A percentile compares a stretch with the other conserved stretches of the same genome.
Conservation (phyloP, 2,113 vertebrate genomes). For the Gobiocypris rarus region DNA sequence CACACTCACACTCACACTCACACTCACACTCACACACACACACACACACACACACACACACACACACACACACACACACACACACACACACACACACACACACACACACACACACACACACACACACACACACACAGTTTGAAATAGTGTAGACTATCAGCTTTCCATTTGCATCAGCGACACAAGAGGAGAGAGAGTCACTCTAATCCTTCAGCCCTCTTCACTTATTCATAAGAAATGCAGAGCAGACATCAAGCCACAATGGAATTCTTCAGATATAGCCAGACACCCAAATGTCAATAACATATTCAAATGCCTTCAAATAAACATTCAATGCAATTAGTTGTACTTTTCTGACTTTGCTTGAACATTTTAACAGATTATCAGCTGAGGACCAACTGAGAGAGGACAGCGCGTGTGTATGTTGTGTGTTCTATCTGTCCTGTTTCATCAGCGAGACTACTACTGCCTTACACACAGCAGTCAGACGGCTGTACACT, state of each 20-base stretch:
- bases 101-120: conserved; percentile 47
- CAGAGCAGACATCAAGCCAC: conserved; percentile 19
- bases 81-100: conserved; percentile 41
- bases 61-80: conserved; percentile 53
- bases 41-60: conserved; percentile 57
- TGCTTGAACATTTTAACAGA: conserved; percentile 71
- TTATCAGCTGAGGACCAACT: conserved; percentile 84
- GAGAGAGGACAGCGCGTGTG: conserved; percentile 52
- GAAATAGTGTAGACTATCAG: conserved; percentile 50
- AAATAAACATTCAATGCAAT: neutral
- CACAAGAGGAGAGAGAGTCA: conserved; percentile 47
- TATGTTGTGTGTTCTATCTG: conserved; percentile 17
- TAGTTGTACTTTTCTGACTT: neutral
- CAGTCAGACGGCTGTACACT: neutral
- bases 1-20: conserved; percentile 47
- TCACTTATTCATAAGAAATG: conserved; percentile 69
- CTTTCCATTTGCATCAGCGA: conserved; percentile 50
- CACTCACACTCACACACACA: conserved; percentile 41
- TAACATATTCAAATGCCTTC: conserved; percentile 24
- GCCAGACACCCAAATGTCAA: neutral
- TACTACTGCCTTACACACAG: conserved; percentile 6
- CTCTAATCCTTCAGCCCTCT: conserved; percentile 55
- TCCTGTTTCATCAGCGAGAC: conserved; percentile 21
- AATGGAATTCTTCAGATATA: conserved; percentile 17
- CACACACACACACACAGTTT: conserved; percentile 56